Base-by-base conservation (phyloP, 2,888 invertebrate genomes). In the Lasioglossum marginatum region DNA sequence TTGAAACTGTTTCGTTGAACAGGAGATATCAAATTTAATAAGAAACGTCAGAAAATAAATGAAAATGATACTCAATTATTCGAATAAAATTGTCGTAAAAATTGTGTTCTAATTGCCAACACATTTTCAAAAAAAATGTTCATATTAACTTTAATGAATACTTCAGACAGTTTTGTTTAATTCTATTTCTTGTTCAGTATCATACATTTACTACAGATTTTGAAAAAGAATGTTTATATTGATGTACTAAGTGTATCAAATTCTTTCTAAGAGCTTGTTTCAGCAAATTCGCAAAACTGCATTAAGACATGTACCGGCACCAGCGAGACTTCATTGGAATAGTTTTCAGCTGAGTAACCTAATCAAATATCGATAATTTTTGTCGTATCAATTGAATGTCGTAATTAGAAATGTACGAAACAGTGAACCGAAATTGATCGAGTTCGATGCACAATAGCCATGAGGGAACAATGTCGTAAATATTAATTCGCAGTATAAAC, bases 401-500 rank as follows among this genome's bases (percentile, higher is more conserved):
- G 57, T 85, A 85, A 85, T 85, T 79, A 75, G 75, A 37, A 48
- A 27, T 52, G 37, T 34, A 19, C 37, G 52, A 66, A 79, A 72
- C 60, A 40, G 71, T 66, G 48, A 76, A 72, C 66, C 19, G 85
- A 52, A 57, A 79, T 43, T 74, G 75, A 52, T 52, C 45, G 75
- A 85, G 71, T 76, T 79, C 71, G 52, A 66, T 10, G 37, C 40
- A 45, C 27, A 48, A 72, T 79, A 66, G 57, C 71, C 87, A 57
- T 48, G 73, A 45, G 77, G 75, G 40, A 75, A 76, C 87, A 78
- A 78, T 86, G 76, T 57, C 75, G 78, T 86, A 81, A 86, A 86
- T 86, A 86, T 86, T 87, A 86, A 86, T 82, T 81, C 81, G 48
- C 48, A 23, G 60, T 75, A 72, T 86, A 86, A 86, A 81, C 70